phyloP scores from a whole-genome alignment of 1,140 invertebrate species.

The Diprion similis region DNA sequence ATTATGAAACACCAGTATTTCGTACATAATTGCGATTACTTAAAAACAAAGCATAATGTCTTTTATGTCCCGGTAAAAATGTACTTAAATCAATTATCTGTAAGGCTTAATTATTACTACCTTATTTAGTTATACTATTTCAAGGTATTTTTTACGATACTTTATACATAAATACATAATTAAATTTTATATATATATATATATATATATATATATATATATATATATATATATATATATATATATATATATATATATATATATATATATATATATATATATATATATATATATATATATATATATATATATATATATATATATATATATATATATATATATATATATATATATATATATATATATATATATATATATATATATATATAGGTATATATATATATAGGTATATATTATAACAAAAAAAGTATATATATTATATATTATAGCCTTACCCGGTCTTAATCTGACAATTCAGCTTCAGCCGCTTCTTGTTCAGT shows the following conservation, averaged over 20 bases:
- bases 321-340: conserved; percentile 5
- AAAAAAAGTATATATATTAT: background rate
- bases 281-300: conserved; percentile 6
- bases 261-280: background rate
- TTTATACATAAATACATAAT: conserved; percentile 12
- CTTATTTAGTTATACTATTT: conserved; percentile 25
- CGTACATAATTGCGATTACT: conserved; percentile 52
- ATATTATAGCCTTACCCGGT: background rate
- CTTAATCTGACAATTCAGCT: background rate
- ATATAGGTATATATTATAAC: background rate
- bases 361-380: background rate
- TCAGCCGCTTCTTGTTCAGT: background rate
- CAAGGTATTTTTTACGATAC: background rate
- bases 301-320: background rate
- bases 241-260: background rate
- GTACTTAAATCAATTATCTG: conserved; percentile 50
- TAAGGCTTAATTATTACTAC: conserved; percentile 33
- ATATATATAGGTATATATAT: conserved; percentile 1
- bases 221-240: background rate
- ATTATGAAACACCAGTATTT: conserved; percentile 49
- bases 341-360: conserved; percentile 8
- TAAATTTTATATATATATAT: background rate
- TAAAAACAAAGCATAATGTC: conserved; percentile 48
- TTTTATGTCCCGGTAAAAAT: conserved; percentile 51
- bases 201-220: conserved; percentile 3